These are phyloP conservation scores for Sebastes nivosus DNA, from an alignment of 2,797 vertebrate genomes.

Conservation along the genomic window DNA sequence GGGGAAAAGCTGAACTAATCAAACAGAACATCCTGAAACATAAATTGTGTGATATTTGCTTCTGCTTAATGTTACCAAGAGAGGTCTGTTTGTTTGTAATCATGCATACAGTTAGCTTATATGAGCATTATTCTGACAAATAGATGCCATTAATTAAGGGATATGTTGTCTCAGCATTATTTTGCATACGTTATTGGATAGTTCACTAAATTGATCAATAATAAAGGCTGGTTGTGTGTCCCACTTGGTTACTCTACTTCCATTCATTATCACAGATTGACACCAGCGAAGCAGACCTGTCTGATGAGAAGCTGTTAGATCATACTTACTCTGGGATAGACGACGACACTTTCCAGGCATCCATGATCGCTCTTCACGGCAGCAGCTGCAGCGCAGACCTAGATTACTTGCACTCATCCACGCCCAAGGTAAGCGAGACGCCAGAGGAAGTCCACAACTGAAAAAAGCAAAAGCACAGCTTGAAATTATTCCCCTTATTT, in stretches of 20 bases:
- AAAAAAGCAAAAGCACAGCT: neutral
- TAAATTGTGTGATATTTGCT: conserved; percentile 11
- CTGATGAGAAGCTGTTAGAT: conserved; percentile 84
- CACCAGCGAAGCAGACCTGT: conserved; percentile 85
- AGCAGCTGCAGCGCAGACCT: conserved; percentile 84
- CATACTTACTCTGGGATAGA: conserved; percentile 81
- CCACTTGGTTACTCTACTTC: conserved; percentile 32
- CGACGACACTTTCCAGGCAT: conserved; percentile 87
- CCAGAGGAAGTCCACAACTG: neutral
- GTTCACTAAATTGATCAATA: neutral
- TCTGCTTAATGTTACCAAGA: conserved; percentile 4
- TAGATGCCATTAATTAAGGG: neutral
- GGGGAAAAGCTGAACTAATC: conserved; percentile 28
- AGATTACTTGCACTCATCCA: conserved; percentile 81
- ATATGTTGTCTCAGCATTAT: neutral
- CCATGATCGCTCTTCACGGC: conserved; percentile 86
- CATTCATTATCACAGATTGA: conserved; percentile 87
- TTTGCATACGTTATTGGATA: conserved; percentile 2
- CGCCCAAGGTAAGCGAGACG: conserved; percentile 84
- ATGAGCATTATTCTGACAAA: neutral
- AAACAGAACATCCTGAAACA: conserved; percentile 22
- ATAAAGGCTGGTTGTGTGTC: neutral
- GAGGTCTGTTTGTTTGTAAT: conserved; percentile 10
- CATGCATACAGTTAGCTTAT: neutral
- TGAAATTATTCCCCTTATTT: conserved; percentile 6